Evolutionary conservation across 2,888 invertebrate species (phyloP).

Genomic region (Yponomeuta plumbellus): DNA sequence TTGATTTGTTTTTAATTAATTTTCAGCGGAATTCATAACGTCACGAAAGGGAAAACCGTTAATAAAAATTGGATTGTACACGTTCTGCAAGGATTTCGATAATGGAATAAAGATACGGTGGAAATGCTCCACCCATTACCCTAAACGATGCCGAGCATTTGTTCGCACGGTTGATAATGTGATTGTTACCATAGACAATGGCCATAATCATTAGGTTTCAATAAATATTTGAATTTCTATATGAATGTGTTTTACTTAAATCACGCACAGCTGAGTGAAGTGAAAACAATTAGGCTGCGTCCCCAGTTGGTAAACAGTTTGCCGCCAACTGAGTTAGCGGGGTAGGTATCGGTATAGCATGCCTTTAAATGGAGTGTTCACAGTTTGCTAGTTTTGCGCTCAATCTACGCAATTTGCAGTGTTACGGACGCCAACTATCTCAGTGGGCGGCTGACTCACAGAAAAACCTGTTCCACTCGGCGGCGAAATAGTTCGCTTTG

Average conservation of each 20-base stretch:
- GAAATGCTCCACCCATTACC: conserved; percentile 23
- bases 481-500: too few species aligned
- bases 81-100: neutral
- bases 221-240: neutral
- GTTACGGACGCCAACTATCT: too few species aligned
- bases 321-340: too few species aligned
- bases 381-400: too few species aligned
- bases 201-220: conserved; percentile 10
- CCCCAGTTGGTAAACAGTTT: too few species aligned
- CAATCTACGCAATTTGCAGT: too few species aligned
- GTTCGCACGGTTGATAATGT: conserved; percentile 1
- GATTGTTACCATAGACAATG: conserved; percentile 8
- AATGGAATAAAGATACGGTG: conserved; percentile 16
- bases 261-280: too few species aligned
- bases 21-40: conserved; percentile 14
- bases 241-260: neutral
- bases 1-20: neutral
- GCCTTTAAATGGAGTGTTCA: too few species aligned
- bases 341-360: too few species aligned
- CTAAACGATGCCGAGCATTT: conserved; percentile 15
- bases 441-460: too few species aligned
- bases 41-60: conserved; percentile 15
- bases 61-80: conserved; percentile 11
- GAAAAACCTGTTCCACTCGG: too few species aligned
- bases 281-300: too few species aligned